Conservation (phyloP, 2,797 vertebrate genomes). For the Aratinga solstitialis region DNA sequence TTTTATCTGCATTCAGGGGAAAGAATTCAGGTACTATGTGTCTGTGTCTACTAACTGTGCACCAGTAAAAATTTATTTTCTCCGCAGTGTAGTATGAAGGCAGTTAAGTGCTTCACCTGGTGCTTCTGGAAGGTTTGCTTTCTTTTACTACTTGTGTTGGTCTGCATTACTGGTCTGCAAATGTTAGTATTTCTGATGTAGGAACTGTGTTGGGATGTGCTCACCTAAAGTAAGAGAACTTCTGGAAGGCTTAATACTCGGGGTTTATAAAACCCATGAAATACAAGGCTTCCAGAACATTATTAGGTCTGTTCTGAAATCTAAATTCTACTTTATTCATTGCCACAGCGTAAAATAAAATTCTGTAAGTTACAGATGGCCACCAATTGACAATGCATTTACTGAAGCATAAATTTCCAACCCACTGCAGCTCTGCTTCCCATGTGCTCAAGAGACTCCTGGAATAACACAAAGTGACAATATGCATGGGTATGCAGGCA, state of each 20-base stretch:
- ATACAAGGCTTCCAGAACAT: background rate
- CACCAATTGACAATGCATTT: slow-evolving; percentile 39
- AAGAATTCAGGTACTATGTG: background rate
- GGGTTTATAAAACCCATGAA: background rate
- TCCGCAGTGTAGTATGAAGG: background rate
- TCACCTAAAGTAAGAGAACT: background rate
- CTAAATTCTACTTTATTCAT: background rate
- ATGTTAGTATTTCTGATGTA: background rate
- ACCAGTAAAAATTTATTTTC: background rate
- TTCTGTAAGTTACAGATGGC: slow-evolving; percentile 53
- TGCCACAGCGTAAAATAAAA: background rate
- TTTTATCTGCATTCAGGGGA: background rate
- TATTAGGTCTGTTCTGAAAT: background rate
- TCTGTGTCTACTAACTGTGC: background rate
- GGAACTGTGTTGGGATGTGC: background rate
- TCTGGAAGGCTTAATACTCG: background rate
- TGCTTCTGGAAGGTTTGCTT: background rate
- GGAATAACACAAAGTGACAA: slow-evolving; percentile 35
- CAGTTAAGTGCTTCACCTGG: background rate
- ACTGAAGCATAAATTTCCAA: slow-evolving; percentile 68
- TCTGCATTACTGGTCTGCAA: background rate
- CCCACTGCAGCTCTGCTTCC: slow-evolving; percentile 53
- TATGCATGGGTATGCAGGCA: slow-evolving; percentile 23
- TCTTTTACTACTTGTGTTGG: background rate
- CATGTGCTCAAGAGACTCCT: slow-evolving; percentile 48